phyloP scores from a whole-genome alignment of 2,888 invertebrate species.

The Nomada ruficornis region DNA sequence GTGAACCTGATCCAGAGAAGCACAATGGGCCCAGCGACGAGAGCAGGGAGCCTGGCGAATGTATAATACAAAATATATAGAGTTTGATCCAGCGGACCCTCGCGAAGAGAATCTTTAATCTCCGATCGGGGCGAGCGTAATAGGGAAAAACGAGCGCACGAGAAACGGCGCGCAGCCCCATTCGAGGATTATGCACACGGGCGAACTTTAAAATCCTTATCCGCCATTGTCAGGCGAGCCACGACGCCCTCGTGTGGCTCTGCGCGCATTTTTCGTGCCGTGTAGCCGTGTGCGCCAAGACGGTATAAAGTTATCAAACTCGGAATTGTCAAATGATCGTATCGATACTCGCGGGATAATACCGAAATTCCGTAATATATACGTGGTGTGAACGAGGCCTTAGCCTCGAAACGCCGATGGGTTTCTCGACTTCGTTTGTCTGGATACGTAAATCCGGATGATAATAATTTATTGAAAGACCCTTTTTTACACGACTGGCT shows the following conservation, averaged over 20 bases:
- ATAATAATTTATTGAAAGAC: constrained; percentile 61
- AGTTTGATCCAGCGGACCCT: constrained; percentile 63
- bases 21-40: constrained; percentile 78
- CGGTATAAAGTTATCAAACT: constrained; percentile 57
- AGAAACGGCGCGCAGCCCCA: constrained; percentile 37
- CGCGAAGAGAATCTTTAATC: constrained; percentile 59
- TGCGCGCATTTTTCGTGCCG: constrained; percentile 13
- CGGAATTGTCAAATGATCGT: constrained; percentile 49
- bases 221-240: constrained; percentile 27
- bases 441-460: constrained; percentile 71
- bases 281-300: not conserved
- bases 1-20: constrained; percentile 26
- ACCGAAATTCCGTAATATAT: constrained; percentile 68
- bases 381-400: constrained; percentile 51
- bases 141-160: constrained; percentile 49
- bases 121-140: constrained; percentile 14
- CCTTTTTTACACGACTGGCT: constrained; percentile 34
- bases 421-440: constrained; percentile 47
- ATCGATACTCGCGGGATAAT: constrained; percentile 67
- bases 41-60: constrained; percentile 76
- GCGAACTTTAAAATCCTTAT: constrained; percentile 44
- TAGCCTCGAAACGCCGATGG: constrained; percentile 50
- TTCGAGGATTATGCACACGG: constrained; percentile 49
- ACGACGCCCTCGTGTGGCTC: not conserved
- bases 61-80: constrained; percentile 77